Conservation (phyloP, 2,888 invertebrate genomes). For the Miltochrista miniata region DNA sequence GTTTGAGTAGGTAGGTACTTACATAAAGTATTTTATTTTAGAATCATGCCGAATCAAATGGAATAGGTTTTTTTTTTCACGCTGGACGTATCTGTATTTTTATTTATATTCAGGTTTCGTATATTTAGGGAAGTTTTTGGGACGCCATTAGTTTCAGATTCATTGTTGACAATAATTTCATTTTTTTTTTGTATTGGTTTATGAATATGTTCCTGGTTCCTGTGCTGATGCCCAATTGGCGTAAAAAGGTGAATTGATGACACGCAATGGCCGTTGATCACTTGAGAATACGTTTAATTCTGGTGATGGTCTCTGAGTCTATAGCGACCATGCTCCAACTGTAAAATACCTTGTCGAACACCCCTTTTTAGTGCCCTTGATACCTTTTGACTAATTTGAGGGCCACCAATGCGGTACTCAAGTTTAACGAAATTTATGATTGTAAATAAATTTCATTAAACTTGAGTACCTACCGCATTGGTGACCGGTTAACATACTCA, state of each 20-base stretch:
- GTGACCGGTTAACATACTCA: no score
- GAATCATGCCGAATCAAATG: no score
- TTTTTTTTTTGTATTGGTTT: neutral
- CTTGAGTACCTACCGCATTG: no score
- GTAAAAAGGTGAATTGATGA: conserved; percentile 17
- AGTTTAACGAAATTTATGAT: conserved; percentile 62
- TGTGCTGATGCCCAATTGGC: neutral
- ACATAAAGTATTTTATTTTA: no score
- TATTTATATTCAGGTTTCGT: neutral
- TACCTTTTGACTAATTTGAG: conserved; percentile 51
- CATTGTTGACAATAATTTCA: neutral
- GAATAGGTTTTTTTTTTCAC: no score
- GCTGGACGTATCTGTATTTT: neutral
- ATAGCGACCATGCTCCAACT: conserved; percentile 53
- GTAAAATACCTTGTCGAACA: conserved; percentile 53
- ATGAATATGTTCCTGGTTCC: neutral
- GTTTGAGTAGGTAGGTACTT: no score
- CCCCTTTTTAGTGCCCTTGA: conserved; percentile 60
- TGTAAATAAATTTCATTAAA: no score
- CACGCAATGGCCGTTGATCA: conserved; percentile 7
- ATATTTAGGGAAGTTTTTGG: neutral
- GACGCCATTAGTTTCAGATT: neutral
- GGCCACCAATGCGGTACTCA: conserved; percentile 50
- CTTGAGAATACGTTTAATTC: conserved; percentile 3
- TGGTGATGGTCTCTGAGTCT: conserved; percentile 36